phyloP scores from a whole-genome alignment of 1,140 invertebrate species.

The Trinorchestia longiramus region DNA sequence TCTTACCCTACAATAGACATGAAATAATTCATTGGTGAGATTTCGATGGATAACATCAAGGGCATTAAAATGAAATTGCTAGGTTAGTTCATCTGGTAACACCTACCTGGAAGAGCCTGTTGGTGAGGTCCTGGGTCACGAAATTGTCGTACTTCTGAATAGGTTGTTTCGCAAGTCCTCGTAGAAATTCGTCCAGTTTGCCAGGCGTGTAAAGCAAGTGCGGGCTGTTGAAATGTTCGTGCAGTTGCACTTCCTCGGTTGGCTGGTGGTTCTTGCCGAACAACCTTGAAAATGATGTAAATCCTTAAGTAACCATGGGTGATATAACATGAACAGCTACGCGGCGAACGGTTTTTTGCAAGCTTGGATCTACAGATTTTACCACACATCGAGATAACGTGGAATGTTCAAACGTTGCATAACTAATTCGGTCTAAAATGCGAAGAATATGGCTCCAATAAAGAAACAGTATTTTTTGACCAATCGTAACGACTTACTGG shows the following conservation, averaged over 20 bases:
- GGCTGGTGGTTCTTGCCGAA: conserved; percentile 54
- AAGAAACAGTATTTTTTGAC: neutral
- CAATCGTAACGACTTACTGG: conserved; percentile 70
- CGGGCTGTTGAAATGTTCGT: conserved; percentile 78
- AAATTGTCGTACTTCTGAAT: conserved; percentile 73
- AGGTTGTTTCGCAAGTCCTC: conserved; percentile 73
- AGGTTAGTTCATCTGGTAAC: no score
- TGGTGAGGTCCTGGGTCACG: conserved; percentile 73
- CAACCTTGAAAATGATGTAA: conserved; percentile 31
- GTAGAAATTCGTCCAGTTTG: conserved; percentile 73
- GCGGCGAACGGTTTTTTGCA: neutral
- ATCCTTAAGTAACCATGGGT: neutral
- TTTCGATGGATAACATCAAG: neutral
- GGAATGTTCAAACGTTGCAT: no score
- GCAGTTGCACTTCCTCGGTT: conserved; percentile 68
- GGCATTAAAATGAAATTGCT: neutral
- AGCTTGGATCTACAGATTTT: no score
- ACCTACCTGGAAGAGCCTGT: conserved; percentile 73
- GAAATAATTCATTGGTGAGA: neutral
- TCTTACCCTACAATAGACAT: neutral
- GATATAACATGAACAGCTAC: neutral
- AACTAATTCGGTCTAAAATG: no score
- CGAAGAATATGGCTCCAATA: no score
- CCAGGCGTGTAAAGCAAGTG: conserved; percentile 70
- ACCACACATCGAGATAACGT: no score